These are phyloP conservation scores for Pseudococcus viburni DNA, from an alignment of 2,888 invertebrate species.

Conservation along the genomic window DNA sequence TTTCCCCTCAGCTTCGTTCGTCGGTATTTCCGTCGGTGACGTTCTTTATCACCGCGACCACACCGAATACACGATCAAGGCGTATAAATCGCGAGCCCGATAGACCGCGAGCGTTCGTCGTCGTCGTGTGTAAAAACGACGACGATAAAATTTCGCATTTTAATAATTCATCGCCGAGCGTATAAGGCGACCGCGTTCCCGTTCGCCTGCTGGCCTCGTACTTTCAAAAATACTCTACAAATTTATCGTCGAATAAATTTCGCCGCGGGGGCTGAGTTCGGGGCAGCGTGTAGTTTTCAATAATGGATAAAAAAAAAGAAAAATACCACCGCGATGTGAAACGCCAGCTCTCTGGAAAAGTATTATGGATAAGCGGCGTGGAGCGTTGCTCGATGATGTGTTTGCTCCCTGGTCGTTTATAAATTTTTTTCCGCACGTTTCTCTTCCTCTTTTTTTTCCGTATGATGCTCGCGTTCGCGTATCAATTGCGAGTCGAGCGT, in stretches of 20 bases:
- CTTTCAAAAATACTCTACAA: constrained; percentile 6
- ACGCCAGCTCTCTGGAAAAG: background rate
- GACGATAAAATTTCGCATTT: constrained; percentile 49
- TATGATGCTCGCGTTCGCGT: background rate
- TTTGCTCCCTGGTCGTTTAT: background rate
- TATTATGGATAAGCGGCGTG: background rate
- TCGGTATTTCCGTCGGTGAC: background rate
- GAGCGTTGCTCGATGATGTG: background rate
- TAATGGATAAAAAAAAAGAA: constrained; percentile 9
- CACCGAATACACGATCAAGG: background rate
- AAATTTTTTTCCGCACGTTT: background rate
- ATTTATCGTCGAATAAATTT: constrained; percentile 44
- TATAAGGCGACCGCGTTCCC: background rate
- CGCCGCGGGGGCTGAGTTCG: background rate
- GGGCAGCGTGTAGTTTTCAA: constrained; percentile 35
- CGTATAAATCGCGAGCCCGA: constrained; percentile 36
- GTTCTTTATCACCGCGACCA: background rate
- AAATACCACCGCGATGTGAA: background rate
- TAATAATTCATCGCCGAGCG: constrained; percentile 37
- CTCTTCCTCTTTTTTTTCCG: background rate
- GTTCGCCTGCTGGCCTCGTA: background rate
- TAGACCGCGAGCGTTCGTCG: background rate
- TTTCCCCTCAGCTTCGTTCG: background rate
- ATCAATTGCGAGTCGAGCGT: background rate
- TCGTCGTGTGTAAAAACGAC: background rate